These are phyloP conservation scores for Dysdera silvatica DNA, from an alignment of 1,140 invertebrate genomes.

Conservation along the genomic window DNA sequence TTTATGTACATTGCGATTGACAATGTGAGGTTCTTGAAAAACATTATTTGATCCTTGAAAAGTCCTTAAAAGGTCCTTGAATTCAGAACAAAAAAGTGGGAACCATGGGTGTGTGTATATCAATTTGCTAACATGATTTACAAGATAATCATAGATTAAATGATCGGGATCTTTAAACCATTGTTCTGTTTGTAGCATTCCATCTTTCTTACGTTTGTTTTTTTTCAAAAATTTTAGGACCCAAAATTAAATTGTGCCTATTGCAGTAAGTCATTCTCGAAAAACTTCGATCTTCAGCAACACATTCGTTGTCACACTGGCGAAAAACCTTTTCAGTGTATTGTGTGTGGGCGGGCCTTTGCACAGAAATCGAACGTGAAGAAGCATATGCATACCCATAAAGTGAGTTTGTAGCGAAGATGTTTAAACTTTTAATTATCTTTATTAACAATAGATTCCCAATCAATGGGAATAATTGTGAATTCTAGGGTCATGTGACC, in stretches of 20 bases:
- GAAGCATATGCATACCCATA: constrained; percentile 93
- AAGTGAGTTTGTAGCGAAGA: constrained; percentile 42
- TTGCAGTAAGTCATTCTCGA: constrained; percentile 41
- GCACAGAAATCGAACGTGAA: constrained; percentile 93
- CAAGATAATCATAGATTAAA: not conserved
- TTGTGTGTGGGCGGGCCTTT: constrained; percentile 50
- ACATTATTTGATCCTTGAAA: not conserved
- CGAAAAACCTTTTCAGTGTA: constrained; percentile 51
- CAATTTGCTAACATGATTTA: not conserved
- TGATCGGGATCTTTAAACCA: not conserved
- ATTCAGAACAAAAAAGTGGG: not conserved
- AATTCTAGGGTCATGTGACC: no score
- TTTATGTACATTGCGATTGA: no score
- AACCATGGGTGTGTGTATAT: not conserved
- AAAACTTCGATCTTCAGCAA: constrained; percentile 62
- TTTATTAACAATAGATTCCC: no score
- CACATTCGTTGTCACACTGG: constrained; percentile 61
- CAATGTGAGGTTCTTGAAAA: no score
- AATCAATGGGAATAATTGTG: no score
- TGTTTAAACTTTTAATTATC: not conserved
- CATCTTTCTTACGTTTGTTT: constrained; percentile 7
- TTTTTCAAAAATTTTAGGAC: no score
- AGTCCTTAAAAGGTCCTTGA: not conserved
- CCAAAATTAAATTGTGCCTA: constrained; percentile 26
- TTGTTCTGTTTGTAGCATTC: not conserved